A percentile compares a stretch with the other conserved stretches of the same genome.
Conservation (phyloP, 1,140 invertebrate genomes). For the Lanistes nyassanus region DNA sequence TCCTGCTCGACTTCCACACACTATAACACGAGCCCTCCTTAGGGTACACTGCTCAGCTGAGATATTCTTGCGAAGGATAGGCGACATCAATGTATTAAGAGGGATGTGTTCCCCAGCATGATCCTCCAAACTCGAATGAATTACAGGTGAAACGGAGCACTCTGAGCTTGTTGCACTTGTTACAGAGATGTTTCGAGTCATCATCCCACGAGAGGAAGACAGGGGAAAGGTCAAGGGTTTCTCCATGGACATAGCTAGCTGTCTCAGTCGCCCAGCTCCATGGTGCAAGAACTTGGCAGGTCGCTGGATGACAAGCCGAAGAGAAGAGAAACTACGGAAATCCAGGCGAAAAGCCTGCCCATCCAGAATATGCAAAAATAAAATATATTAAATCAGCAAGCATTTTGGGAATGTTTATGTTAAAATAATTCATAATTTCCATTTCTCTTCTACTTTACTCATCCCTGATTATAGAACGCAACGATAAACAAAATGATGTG, state of each 20-base stretch:
- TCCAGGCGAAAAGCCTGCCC: slow-evolving; percentile 12
- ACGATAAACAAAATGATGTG: no score
- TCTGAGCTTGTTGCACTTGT: no score
- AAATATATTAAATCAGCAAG: not conserved
- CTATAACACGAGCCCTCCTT: slow-evolving; percentile 4
- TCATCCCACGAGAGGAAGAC: not conserved
- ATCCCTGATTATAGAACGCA: no score
- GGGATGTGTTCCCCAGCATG: slow-evolving; percentile 16
- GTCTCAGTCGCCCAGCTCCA: not conserved
- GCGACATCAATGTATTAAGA: not conserved
- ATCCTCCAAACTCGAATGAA: no score
- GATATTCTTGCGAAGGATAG: no score
- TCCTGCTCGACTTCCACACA: slow-evolving; percentile 11
- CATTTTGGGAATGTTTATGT: not conserved
- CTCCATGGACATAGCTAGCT: not conserved
- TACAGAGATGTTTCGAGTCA: no score
- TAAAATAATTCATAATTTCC: not conserved
- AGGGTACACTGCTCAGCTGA: not conserved
- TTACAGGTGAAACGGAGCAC: no score
- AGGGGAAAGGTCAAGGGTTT: not conserved
- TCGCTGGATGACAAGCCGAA: slow-evolving; percentile 19
- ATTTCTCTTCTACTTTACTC: not conserved
- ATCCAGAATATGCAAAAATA: not conserved
- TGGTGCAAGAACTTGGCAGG: not conserved
- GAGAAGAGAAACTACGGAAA: slow-evolving; percentile 10